Conservation (phyloP, 2,797 vertebrate species). For the Gila robusta region DNA sequence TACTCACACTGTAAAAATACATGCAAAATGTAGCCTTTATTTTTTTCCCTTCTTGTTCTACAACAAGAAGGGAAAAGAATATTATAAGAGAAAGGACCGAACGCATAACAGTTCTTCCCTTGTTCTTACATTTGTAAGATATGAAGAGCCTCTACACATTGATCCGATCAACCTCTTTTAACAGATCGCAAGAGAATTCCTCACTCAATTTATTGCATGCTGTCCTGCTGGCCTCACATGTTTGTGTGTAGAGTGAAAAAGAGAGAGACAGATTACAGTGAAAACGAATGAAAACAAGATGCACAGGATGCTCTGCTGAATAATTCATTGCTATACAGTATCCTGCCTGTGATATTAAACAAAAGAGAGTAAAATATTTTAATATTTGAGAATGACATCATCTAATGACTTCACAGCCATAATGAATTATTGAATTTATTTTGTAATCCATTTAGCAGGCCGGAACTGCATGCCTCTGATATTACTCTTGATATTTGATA, state of each 20-base stretch:
- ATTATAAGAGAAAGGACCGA: background rate
- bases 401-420: conserved; percentile 56
- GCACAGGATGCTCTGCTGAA: conserved; percentile 80
- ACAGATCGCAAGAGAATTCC: conserved; percentile 28
- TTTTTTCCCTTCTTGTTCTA: background rate
- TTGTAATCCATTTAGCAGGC: conserved; percentile 55
- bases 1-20: background rate
- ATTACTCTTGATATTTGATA: conserved; percentile 61
- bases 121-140: background rate
- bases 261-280: conserved; percentile 42
- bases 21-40: background rate
- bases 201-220: conserved; percentile 15
- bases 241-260: background rate
- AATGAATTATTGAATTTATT: conserved; percentile 61
- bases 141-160: conserved; percentile 37
- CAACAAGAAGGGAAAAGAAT: background rate
- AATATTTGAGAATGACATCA: conserved; percentile 70
- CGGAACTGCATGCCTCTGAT: conserved; percentile 41
- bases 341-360: conserved; percentile 56
- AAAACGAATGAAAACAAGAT: conserved; percentile 47
- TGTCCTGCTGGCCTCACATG: conserved; percentile 50
- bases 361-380: conserved; percentile 57
- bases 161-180: conserved; percentile 9
- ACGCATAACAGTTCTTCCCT: background rate
- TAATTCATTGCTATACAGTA: conserved; percentile 83